Base-by-base conservation (phyloP, 2,113 vertebrate species). In the Prochilodus magdalenae region DNA sequence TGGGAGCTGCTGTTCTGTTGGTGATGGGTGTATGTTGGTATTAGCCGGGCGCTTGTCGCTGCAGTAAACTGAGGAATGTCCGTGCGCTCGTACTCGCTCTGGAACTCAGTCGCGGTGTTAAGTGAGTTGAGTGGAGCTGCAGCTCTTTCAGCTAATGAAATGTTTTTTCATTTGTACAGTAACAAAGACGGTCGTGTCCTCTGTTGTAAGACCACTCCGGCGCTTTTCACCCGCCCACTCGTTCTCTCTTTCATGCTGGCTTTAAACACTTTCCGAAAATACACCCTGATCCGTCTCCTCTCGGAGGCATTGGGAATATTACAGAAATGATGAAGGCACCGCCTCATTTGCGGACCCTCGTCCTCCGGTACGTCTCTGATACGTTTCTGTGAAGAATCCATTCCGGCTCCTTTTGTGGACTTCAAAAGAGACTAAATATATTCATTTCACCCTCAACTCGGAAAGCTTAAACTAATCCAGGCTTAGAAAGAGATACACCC, bases 381-480 rank as follows among this genome's bases (percentile, higher is more conserved):
- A 78, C 66, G 62, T 76, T 73, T n/a, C n/a, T 1, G n/a, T 60
- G 57, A 60, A 60, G 36, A 84, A 72, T 75, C 33, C 53, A 82
- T 80, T 65, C 78, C 26, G 15, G n/a, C 40, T 69, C 73, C 51
- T 67, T 60, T 83, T 85, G 44, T 73, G 67, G 53, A 51, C 65
- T 67, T 83, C 80, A 83, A 83, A 84, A 77, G 86, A 59, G 80
- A 69, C 73, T 62, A 85, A 80, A 85, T 77, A 33, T 55, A 33
- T 81, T 83, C 65, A 81, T 80, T 83, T 73, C 55, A 30, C 60
- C 71, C 69, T 81, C 59, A 55, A 81, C 72, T 59, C 59, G 14
- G 1, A 71, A 44, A 73, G 77, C 60, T 81, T 55, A 53, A 77
- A 73, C 67, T 80, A 81, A 86, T 86, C 67, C 67, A 26, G 73